Conservation (phyloP, 1,140 invertebrate species). For the Camponotus pennsylvanicus region DNA sequence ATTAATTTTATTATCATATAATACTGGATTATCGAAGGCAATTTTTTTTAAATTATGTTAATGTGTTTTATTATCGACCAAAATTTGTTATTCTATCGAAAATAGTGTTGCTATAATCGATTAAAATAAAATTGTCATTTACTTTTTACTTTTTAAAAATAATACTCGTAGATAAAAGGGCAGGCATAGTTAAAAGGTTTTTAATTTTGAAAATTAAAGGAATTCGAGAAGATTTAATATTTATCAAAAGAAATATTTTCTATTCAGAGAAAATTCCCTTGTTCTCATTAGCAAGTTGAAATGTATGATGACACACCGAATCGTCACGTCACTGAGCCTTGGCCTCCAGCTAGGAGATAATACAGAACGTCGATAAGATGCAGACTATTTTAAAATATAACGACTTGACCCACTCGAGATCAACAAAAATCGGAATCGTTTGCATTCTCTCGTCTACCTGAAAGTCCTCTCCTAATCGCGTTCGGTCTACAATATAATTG, state of each 20-base stretch:
- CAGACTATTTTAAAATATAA: constrained; percentile 69
- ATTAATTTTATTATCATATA: background rate
- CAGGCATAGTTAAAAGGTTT: background rate
- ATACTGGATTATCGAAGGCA: background rate
- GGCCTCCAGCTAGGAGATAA: constrained; percentile 72
- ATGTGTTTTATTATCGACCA: background rate
- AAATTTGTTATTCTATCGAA: background rate
- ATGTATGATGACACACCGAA: constrained; percentile 28
- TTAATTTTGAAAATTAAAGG: background rate
- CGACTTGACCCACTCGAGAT: constrained; percentile 66
- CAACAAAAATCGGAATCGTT: constrained; percentile 37
- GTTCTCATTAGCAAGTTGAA: constrained; percentile 13
- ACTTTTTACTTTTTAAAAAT: background rate
- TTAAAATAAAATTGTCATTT: background rate
- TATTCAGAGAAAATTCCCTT: background rate
- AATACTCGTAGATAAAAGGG: background rate
- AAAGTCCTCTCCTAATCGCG: background rate
- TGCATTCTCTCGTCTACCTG: background rate
- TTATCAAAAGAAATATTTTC: background rate
- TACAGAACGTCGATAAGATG: constrained; percentile 63
- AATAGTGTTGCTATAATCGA: background rate
- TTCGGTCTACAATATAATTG: background rate
- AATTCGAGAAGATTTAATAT: background rate
- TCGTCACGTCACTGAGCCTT: constrained; percentile 67
- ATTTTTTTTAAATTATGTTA: background rate